Percentiles rank a stretch among this genome's conserved stretches.
Conservation (phyloP, 2,113 vertebrate species). For the Poecilia latipinna region DNA sequence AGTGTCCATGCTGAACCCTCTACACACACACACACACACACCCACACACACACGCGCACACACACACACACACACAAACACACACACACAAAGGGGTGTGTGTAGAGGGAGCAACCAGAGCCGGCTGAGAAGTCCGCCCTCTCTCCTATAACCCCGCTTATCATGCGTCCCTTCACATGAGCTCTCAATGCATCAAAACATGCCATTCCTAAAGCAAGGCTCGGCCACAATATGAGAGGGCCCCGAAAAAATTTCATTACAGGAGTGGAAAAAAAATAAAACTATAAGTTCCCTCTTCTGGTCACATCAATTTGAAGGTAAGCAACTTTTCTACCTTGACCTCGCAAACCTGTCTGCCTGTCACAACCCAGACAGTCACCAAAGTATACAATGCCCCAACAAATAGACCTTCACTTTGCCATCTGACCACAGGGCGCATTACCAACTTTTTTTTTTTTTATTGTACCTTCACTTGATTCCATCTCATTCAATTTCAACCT, state of each 20-base stretch:
- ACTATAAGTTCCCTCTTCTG: slow-evolving; percentile 38
- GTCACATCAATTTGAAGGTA: slow-evolving; percentile 64
- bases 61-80: not conserved
- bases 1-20: slow-evolving; percentile 22
- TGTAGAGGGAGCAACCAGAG: slow-evolving; percentile 12
- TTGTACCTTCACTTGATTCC: slow-evolving; percentile 59
- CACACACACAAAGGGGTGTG: not conserved
- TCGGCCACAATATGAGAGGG: slow-evolving; percentile 32
- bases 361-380: slow-evolving; percentile 43
- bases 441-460: slow-evolving; percentile 16
- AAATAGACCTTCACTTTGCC: slow-evolving; percentile 68
- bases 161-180: slow-evolving; percentile 61
- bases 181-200: slow-evolving; percentile 71
- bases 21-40: slow-evolving; percentile 8
- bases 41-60: not conserved
- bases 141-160: slow-evolving; percentile 18
- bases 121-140: not conserved
- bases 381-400: slow-evolving; percentile 43
- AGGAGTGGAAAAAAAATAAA: slow-evolving; percentile 24
- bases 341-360: slow-evolving; percentile 41
- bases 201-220: slow-evolving; percentile 44
- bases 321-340: slow-evolving; percentile 51
- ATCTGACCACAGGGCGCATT: slow-evolving; percentile 53
- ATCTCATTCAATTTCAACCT: slow-evolving; percentile 55
- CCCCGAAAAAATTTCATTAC: slow-evolving; percentile 56